Conservation (phyloP, 2,797 vertebrate species). For the Hirundo rustica region DNA sequence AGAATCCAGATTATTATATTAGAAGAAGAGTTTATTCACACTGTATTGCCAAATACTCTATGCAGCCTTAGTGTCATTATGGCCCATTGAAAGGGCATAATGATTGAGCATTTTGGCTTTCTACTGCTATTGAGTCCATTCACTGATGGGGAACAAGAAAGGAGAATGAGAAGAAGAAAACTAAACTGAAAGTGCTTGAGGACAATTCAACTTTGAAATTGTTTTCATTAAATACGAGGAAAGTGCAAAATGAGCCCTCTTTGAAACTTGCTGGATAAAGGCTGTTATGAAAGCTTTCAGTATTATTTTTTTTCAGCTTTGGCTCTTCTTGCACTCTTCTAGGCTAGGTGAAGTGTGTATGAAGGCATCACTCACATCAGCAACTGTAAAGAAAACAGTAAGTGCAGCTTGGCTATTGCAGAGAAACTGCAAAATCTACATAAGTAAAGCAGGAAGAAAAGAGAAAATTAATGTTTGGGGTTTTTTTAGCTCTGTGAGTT, state of each 20-base stretch:
- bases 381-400: not conserved
- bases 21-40: slow-evolving; percentile 7
- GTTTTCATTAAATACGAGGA: not conserved
- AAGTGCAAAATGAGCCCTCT: slow-evolving; percentile 12
- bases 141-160: not conserved
- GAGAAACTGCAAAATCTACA: slow-evolving; percentile 1
- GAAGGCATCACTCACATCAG: not conserved
- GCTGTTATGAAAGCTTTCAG: not conserved
- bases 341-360: not conserved
- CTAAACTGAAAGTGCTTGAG: slow-evolving; percentile 14
- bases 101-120: not conserved
- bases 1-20: not conserved
- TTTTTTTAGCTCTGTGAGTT: not conserved
- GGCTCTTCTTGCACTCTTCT: not conserved
- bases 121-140: not conserved
- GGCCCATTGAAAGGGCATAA: not conserved
- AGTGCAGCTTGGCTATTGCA: not conserved
- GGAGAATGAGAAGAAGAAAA: not conserved
- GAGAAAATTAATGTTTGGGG: not conserved
- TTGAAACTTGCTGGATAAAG: not conserved
- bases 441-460: not conserved
- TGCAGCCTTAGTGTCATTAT: not conserved
- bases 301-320: not conserved
- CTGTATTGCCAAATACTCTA: not conserved
- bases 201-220: slow-evolving; percentile 12